Conservation (phyloP, 2,888 invertebrate species). For the Lumbricus terrestris region DNA sequence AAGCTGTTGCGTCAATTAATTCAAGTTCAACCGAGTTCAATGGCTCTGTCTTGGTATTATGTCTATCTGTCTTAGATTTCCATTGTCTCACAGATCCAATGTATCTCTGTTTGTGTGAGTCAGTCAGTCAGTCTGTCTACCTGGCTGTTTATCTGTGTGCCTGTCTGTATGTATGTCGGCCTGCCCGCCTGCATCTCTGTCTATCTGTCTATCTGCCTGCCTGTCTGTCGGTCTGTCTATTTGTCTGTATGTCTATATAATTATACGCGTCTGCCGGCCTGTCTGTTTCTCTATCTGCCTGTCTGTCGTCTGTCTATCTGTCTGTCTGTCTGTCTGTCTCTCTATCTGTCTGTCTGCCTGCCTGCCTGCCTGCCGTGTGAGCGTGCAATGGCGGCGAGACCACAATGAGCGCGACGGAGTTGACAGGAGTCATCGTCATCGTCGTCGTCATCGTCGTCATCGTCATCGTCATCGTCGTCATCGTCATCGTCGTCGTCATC, state of each 20-base stretch:
- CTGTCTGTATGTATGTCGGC: too few species aligned
- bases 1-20: neutral
- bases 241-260: neutral
- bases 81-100: neutral
- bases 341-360: neutral
- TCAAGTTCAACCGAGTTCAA: neutral
- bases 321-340: neutral
- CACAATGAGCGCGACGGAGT: neutral
- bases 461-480: too few species aligned
- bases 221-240: neutral
- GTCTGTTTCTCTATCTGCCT: neutral
- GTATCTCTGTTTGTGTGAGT: too few species aligned
- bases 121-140: too few species aligned
- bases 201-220: neutral
- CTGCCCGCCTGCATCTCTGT: neutral
- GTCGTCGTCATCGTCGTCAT: too few species aligned
- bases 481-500: too few species aligned
- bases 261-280: too few species aligned
- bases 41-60: neutral
- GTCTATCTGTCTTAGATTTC: neutral
- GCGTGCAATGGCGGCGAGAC: slow-evolving; percentile 3
- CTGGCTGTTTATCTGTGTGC: too few species aligned
- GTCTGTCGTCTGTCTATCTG: neutral
- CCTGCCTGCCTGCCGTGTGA: neutral
- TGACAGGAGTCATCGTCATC: neutral